A percentile compares a stretch with the other conserved stretches of the same genome.
Conservation (phyloP, 2,888 invertebrate genomes). For the Sinopyrophorus schimmeli region DNA sequence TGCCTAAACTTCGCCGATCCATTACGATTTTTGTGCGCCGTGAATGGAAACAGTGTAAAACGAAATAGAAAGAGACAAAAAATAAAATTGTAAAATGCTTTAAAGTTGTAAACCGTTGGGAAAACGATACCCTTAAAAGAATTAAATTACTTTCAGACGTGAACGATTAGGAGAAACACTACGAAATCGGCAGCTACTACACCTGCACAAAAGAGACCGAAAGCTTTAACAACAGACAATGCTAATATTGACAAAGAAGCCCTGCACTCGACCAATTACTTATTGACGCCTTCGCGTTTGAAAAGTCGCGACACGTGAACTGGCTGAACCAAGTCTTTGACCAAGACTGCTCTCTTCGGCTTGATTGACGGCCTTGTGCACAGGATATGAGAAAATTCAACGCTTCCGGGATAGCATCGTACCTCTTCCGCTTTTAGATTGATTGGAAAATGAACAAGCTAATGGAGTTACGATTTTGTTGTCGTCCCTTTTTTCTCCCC, state of each 20-base stretch:
- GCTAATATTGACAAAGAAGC: conserved; percentile 16
- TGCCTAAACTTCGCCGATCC: too few relatives aligned
- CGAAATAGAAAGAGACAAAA: too few relatives aligned
- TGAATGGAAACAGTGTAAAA: too few relatives aligned
- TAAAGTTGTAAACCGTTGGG: too few relatives aligned
- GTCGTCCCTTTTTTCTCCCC: conserved; percentile 3
- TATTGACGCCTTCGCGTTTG: conserved; percentile 12
- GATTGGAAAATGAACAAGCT: conserved; percentile 37
- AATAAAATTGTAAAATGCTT: too few relatives aligned
- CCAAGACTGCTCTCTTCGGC: conserved; percentile 16
- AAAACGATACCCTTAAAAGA: conserved; percentile 12
- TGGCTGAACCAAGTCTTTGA: conserved; percentile 13
- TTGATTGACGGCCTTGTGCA: conserved; percentile 23
- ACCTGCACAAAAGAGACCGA: conserved; percentile 17
- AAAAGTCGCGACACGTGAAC: conserved; percentile 7
- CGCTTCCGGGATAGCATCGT: conserved; percentile 16
- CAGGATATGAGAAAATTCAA: conserved; percentile 20
- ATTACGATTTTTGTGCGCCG: too few relatives aligned
- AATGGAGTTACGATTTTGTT: conserved; percentile 26
- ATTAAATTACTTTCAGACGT: conserved; percentile 12
- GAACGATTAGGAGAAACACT: conserved; percentile 5
- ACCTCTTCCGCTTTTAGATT: conserved; percentile 27
- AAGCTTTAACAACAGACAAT: conserved; percentile 14
- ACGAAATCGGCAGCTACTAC: conserved; percentile 1
- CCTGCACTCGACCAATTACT: conserved; percentile 13